Evolutionary conservation across 2,888 invertebrate genomes (phyloP), one percentile per base, ranked within the genome.

Genomic region (Nemapogon koenigi): DNA sequence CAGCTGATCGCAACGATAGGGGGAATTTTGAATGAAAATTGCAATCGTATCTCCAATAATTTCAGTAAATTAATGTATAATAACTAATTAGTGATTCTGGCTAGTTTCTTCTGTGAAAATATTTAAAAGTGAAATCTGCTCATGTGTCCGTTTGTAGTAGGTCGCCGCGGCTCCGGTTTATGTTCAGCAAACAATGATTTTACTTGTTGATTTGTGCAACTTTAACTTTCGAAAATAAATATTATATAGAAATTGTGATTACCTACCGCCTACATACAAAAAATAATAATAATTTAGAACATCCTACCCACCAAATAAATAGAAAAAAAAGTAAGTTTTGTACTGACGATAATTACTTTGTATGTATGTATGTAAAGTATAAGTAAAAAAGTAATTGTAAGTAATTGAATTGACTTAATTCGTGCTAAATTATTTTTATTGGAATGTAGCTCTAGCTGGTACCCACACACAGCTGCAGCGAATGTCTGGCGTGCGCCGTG

Each of bases 121-220:
- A 57, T 55, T 62, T 71, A 26, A 73, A 75, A 76, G 75, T 75
- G 75, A 76, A 75, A 75, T 72, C 68, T 28, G 37, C 66, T 59
- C 54, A 55, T 52, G 50, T 54, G 59, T 57, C 53, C 52, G 53
- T 53, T 59, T 61, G 49, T 62, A 70, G 69, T 71, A 64, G 67
- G 71, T 71, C 65, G 64, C 52, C 56, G 54, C 51, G 57, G 55
- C 65, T 58, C 64, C 61, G 64, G 67, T 69, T 70, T 65, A 58
- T 70, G 17, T 65, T 57, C 53, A 67, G 18, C 28, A 37, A 37
- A 37, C 37, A 37, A 35, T 37, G n/a, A 16, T 37, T 68, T 66
- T 66, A 63, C 56, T 54, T 60, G 60, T 55, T 53, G 59, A 64
- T 69, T 6, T 31, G 19, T 57, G 53, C 56, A 57, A 68, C 71